Evolutionary conservation across 2,797 vertebrate genomes (phyloP).

Genomic region (Gymnocypris eckloni): DNA sequence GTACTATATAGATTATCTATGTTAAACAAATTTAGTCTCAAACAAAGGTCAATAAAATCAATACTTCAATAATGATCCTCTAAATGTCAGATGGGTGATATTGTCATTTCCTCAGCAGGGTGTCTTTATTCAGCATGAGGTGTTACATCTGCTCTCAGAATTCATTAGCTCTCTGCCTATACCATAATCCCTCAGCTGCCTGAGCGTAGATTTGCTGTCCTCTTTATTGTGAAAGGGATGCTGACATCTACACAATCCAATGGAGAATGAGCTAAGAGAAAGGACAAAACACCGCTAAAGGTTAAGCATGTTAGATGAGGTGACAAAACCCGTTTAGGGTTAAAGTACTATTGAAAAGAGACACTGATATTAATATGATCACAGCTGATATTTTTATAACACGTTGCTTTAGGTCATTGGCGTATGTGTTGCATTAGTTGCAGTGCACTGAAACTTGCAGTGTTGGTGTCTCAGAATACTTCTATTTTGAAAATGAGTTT

Average conservation of each 20-base stretch:
- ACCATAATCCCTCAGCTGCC: constrained; percentile 80
- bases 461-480: not conserved
- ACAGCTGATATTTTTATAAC: not conserved
- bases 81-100: constrained; percentile 68
- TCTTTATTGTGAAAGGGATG: constrained; percentile 70
- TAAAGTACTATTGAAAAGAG: constrained; percentile 57
- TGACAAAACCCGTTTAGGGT: constrained; percentile 56
- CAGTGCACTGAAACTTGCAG: not conserved
- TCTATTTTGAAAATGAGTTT: not conserved
- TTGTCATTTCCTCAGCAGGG: constrained; percentile 61
- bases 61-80: constrained; percentile 70
- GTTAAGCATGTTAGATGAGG: constrained; percentile 74
- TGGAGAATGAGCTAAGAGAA: constrained; percentile 60
- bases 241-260: constrained; percentile 61
- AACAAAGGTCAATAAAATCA: constrained; percentile 69
- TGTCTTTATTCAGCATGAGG: constrained; percentile 70
- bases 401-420: constrained; percentile 1
- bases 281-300: constrained; percentile 67
- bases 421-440: not conserved
- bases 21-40: constrained; percentile 46
- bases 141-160: constrained; percentile 67
- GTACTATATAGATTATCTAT: constrained; percentile 15
- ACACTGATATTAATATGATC: constrained; percentile 66
- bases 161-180: constrained; percentile 78
- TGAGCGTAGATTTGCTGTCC: constrained; percentile 79